Base-by-base conservation (phyloP, 1,140 invertebrate species). In the Trichonephila inaurata region DNA sequence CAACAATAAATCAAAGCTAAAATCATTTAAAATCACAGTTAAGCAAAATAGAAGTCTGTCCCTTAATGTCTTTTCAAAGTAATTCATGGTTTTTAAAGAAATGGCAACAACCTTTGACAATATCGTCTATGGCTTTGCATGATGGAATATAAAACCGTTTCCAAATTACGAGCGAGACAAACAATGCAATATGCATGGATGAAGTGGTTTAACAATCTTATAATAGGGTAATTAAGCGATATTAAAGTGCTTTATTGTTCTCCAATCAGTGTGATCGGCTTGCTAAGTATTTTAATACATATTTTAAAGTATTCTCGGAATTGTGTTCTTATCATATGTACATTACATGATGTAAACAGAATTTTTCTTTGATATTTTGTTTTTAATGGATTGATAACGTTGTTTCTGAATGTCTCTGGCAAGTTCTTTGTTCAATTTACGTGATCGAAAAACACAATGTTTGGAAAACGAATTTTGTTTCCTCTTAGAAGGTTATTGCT, bases 91-190 rank as follows among this genome's bases (percentile, higher is more conserved):
- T 21, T 21, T 24, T 12, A 60, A 19, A 16, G 14, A 24, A 60
- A 8, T 40, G 82, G 82, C 82, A 60, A 85, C 21, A 24, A 60
- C n/a, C 82, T 33, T 85, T 51, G 82, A 85, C 72, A 77, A 77
- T 77, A 18, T 16, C 6, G 18, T 24, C 28, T 40, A 16, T 16
- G 14, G 5, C 2, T 77, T 77, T 77, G 72, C 28, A 33, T 77
- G 72, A 77, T 6, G 33, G 33, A 7, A 33, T 40, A 33, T 14
- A 10, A 24, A 72, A 40, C 24, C 7, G 12, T 77, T 77, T 18
- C 72, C 16, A 77, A 33, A 77, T 77, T 33, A 40, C 14, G 28
- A 77, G 18, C 16, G 28, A 51, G 51, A 6, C 72, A 77, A 77
- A 77, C 72, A 77, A 77, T 77, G 72, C 7, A 33, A 77, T 77